These are phyloP conservation scores for Agrilus biguttatus DNA, from an alignment of 2,888 invertebrate species.

Conservation along the genomic window DNA sequence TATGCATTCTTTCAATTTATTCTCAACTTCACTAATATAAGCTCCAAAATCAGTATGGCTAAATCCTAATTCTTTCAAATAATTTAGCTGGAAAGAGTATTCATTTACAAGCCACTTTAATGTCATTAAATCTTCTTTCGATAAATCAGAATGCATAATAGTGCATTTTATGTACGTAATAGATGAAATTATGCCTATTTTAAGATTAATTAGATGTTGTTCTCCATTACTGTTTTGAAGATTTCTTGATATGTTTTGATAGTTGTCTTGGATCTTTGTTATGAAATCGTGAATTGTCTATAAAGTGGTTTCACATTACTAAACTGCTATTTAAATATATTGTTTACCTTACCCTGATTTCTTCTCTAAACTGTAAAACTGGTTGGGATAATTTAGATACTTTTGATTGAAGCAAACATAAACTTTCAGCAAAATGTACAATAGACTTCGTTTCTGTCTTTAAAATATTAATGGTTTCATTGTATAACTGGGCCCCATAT, in stretches of 20 bases:
- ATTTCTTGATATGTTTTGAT: not conserved
- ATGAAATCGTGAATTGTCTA: not conserved
- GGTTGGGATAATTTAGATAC: slow-evolving; percentile 71
- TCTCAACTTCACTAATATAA: slow-evolving; percentile 22
- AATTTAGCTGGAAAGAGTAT: slow-evolving; percentile 29
- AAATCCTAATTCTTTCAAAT: slow-evolving; percentile 26
- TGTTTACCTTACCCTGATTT: slow-evolving; percentile 53
- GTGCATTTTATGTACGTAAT: slow-evolving; percentile 18
- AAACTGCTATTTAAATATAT: not conserved
- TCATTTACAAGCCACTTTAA: slow-evolving; percentile 62
- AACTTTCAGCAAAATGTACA: slow-evolving; percentile 88
- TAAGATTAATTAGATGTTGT: slow-evolving; percentile 16
- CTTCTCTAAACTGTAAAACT: slow-evolving; percentile 65
- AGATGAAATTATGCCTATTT: slow-evolving; percentile 19
- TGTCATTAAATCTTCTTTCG: slow-evolving; percentile 35
- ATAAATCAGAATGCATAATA: slow-evolving; percentile 21
- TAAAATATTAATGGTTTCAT: slow-evolving; percentile 92
- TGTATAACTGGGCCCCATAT: slow-evolving; percentile 80
- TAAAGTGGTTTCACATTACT: not conserved
- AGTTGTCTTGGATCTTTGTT: not conserved
- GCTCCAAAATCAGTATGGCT: slow-evolving; percentile 17
- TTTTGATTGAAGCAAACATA: slow-evolving; percentile 82
- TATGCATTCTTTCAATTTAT: slow-evolving; percentile 21
- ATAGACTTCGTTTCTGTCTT: slow-evolving; percentile 98
- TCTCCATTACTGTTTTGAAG: not conserved